Evolutionary conservation across 2,888 invertebrate species (phyloP).

Genomic region (Agelastica alni): DNA sequence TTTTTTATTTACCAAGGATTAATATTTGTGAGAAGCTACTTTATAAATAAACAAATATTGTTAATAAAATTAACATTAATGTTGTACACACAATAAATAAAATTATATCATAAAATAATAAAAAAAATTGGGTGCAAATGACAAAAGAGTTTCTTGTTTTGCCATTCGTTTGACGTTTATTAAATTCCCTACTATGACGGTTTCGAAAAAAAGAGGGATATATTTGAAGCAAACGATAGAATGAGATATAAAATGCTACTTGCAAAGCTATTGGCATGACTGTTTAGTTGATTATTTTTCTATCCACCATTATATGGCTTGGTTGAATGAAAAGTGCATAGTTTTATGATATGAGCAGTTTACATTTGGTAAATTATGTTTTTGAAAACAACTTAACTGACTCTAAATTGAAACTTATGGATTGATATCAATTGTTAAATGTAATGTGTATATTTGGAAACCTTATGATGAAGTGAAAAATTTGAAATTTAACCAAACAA

Average conservation of each 20-base stretch:
- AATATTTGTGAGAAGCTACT: too few species aligned
- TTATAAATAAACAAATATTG: too few species aligned
- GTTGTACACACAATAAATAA: too few species aligned
- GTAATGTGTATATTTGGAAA: conserved; percentile 7
- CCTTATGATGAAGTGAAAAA: conserved; percentile 20
- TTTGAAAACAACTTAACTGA: conserved; percentile 5
- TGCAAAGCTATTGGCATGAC: conserved; percentile 13
- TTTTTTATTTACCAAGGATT: too few species aligned
- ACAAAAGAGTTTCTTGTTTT: conserved; percentile 1
- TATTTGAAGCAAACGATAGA: neutral
- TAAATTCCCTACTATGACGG: neutral
- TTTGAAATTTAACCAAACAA: conserved; percentile 40
- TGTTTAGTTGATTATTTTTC: conserved; percentile 23
- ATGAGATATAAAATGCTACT: neutral
- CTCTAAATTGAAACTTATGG: conserved; percentile 1
- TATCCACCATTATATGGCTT: conserved; percentile 32
- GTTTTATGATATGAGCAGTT: conserved; percentile 15
- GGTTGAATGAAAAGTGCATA: conserved; percentile 23
- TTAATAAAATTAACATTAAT: too few species aligned
- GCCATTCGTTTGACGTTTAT: neutral
- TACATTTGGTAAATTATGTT: conserved; percentile 2
- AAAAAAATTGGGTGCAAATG: too few species aligned
- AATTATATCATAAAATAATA: too few species aligned
- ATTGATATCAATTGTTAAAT: neutral
- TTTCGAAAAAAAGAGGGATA: neutral